Conservation (phyloP, 2,113 vertebrate genomes). For the Phainopepla nitens region DNA sequence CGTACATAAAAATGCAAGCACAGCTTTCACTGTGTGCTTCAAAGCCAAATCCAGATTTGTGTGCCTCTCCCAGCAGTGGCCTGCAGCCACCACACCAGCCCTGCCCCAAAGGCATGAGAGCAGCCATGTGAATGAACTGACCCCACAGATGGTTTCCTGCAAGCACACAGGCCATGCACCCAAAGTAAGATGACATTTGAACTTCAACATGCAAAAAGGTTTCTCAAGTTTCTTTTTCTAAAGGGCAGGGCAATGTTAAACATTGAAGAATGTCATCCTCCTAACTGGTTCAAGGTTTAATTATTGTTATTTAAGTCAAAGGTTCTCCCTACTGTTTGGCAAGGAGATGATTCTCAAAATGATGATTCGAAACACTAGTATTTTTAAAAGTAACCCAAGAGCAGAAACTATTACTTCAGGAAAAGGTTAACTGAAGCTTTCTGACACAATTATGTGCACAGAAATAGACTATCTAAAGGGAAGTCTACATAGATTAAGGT, state of each 20-base stretch:
- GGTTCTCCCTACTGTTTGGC: neutral
- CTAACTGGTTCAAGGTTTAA: neutral
- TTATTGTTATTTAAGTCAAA: constrained; percentile 39
- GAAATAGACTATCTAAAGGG: neutral
- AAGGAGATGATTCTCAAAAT: neutral
- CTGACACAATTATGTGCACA: neutral
- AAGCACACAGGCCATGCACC: neutral
- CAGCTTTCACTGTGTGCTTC: neutral
- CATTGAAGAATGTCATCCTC: neutral
- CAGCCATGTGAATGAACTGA: neutral
- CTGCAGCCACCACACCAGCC: neutral
- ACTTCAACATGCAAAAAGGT: neutral
- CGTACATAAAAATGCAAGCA: neutral
- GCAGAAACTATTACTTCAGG: neutral
- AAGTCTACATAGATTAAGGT: neutral
- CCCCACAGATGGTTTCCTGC: fast-evolving
- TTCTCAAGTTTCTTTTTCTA: neutral
- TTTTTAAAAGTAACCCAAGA: neutral
- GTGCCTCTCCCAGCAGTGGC: neutral
- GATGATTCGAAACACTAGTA: neutral
- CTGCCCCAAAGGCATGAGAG: neutral
- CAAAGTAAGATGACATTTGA: neutral
- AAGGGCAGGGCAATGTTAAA: neutral
- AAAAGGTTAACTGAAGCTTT: neutral
- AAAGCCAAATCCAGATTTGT: neutral